These are phyloP conservation scores for Platyrinchus mystaceus DNA, from an alignment of 2,797 vertebrate genomes.

Conservation along the genomic window DNA sequence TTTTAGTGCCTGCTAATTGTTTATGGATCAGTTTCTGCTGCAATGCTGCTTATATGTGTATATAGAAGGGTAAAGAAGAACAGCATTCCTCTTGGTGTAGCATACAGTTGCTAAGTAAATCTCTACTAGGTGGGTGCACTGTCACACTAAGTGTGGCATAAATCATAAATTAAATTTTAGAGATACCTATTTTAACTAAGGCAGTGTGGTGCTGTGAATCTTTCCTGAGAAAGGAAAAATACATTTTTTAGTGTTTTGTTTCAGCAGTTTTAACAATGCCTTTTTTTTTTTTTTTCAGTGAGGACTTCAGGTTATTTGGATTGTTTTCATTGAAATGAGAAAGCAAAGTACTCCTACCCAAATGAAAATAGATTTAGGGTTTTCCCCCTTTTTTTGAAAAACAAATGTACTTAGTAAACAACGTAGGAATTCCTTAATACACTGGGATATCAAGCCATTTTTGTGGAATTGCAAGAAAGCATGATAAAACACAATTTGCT, in stretches of 20 bases:
- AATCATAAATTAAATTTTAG: neutral
- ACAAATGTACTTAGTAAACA: neutral
- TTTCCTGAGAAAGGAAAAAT: neutral
- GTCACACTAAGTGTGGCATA: neutral
- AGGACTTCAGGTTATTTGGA: neutral
- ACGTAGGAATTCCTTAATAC: neutral
- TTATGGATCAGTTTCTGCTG: neutral
- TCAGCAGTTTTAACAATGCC: neutral
- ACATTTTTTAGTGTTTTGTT: neutral
- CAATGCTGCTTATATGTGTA: neutral
- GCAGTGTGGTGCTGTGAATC: neutral
- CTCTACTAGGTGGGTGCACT: neutral
- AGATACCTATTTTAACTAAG: neutral
- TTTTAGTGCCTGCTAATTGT: neutral
- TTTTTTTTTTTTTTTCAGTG: neutral
- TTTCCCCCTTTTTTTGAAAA: neutral
- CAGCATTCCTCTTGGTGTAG: neutral
- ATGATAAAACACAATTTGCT: neutral
- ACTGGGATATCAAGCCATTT: neutral
- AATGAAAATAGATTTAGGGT: neutral
- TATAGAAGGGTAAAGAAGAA: neutral
- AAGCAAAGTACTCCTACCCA: neutral
- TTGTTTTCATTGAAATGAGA: neutral
- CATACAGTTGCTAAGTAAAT: neutral
- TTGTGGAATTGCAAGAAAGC: neutral